Evolutionary conservation across 2,113 vertebrate species (phyloP).

Genomic region (Globicephala melas): DNA sequence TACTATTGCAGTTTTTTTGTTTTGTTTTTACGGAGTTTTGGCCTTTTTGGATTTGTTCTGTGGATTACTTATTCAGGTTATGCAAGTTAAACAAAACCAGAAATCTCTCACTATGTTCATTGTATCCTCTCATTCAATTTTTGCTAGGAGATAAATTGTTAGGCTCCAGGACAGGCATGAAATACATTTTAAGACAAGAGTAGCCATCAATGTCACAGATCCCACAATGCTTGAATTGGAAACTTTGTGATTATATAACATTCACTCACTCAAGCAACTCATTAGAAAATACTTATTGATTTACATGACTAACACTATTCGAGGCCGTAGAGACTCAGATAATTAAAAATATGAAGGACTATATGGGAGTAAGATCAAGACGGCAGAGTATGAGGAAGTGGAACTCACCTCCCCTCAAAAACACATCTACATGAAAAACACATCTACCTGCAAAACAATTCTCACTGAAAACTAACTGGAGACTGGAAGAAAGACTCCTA

Average conservation of each 20-base stretch:
- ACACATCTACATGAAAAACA: too few species aligned
- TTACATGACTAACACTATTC: not conserved
- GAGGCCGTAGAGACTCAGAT: not conserved
- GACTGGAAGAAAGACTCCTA: too few species aligned
- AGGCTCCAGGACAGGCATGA: not conserved
- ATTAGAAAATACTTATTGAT: not conserved
- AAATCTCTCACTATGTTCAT: not conserved
- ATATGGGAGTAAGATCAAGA: too few species aligned
- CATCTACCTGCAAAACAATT: too few species aligned
- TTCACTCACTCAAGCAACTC: not conserved
- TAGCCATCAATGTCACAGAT: not conserved
- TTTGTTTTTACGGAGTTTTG: not conserved
- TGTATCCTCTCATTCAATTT: not conserved
- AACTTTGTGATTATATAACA: not conserved
- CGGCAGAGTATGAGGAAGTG: too few species aligned
- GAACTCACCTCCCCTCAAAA: too few species aligned
- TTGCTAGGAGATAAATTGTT: not conserved
- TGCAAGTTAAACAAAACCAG: not conserved
- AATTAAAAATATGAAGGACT: not conserved
- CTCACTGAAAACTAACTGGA: too few species aligned
- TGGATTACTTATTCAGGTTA: not conserved
- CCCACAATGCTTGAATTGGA: not conserved
- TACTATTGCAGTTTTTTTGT: not conserved
- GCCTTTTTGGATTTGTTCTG: not conserved
- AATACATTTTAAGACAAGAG: not conserved